Evolutionary conservation across 2,888 invertebrate species (phyloP), one percentile per base, ranked within the genome.

Genomic region (Drosophila kanekoi): DNA sequence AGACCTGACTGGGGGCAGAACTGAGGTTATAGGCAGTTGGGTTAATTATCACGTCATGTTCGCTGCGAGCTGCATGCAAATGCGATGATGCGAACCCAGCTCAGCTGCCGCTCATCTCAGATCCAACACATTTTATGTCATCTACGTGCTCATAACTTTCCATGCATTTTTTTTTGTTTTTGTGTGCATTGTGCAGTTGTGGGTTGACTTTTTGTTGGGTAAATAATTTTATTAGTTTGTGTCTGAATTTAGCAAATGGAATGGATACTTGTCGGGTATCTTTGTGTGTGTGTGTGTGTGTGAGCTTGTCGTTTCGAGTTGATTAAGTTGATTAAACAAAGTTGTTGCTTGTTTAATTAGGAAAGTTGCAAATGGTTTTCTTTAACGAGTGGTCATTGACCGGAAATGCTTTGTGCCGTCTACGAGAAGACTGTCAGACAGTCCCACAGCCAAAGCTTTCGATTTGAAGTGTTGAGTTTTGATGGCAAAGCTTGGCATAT

Each of bases 131-230:
- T 83, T 89, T 89, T 74, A 83, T 80, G 87, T 60, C 62, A 62
- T 52, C 64, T 74, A 83, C 87, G 83, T 88, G 83, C 77, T 47
- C 74, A 89, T 84, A 83, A 71, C 83, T 86, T 83, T 44, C n/a
- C 59, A 38, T 72, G 70, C 86, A 81, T 37, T 37, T 10, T 23
- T 71, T 66, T 37, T 10, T 37, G n/a, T 14, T n/a, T 10, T 14
- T n/a, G 14, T n/a, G 8, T 40, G 35, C 56, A 51, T 38, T 63
- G 40, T 64, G 52, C 56, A 69, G 20, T 58, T 53, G 47, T 62
- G 59, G 45, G 56, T 40, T 13, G 10, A 45, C 49, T 41, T 49
- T 58, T 60, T 62, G 75, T 58, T 53, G 74, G 60, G 47, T 45
- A 72, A 70, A 81, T 70, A 67, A 71, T 67, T 78, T 75, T 72